Evolutionary conservation across 2,113 vertebrate species (phyloP).

Genomic region (Rallus limicola): DNA sequence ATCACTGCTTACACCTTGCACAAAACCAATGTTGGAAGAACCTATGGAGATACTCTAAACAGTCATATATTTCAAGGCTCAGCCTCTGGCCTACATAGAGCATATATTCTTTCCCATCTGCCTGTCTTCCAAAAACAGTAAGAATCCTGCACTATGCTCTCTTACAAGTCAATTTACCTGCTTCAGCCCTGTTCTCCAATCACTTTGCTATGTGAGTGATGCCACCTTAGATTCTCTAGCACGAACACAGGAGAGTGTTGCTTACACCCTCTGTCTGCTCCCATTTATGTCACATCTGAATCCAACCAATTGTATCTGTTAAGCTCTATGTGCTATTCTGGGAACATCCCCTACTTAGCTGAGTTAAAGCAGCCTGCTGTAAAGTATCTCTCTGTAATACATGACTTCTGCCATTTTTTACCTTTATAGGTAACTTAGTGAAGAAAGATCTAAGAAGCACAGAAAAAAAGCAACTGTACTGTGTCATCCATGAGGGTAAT

Average conservation of each 20-base stretch:
- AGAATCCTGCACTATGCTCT: neutral
- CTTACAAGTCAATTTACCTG: neutral
- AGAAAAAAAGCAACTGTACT: neutral
- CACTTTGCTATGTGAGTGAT: fast-evolving
- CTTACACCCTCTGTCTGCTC: neutral
- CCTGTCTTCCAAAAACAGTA: neutral
- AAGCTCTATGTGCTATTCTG: neutral
- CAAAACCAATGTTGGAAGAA: neutral
- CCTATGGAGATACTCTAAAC: neutral
- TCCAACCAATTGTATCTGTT: neutral
- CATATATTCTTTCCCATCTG: neutral
- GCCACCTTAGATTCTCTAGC: neutral
- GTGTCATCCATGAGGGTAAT: neutral
- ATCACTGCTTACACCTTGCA: neutral
- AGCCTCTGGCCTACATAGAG: neutral
- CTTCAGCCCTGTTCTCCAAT: neutral
- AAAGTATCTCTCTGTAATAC: neutral
- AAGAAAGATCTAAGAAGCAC: neutral
- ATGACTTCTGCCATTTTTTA: neutral
- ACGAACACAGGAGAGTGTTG: neutral
- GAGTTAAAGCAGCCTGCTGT: neutral
- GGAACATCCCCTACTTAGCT: neutral
- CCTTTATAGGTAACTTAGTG: neutral
- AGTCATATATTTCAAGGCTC: neutral
- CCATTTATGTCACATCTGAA: neutral